Base-by-base conservation (phyloP, 2,888 invertebrate species). In the Dryocosmus kuriphilus region DNA sequence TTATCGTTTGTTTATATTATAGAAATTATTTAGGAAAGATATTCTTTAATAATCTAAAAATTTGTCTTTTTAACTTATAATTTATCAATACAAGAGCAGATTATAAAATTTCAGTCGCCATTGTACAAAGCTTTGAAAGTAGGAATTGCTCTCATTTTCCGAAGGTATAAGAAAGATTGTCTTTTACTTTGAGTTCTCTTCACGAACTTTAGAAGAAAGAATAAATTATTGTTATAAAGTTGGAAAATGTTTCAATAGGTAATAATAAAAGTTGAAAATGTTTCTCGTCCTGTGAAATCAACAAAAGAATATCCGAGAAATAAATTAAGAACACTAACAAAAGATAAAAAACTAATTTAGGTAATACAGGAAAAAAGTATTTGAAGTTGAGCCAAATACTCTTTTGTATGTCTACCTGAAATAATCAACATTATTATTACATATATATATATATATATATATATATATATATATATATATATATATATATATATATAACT, bases 191-290 rank as follows among this genome's bases (percentile, higher is more conserved):
- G 19, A 71, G 71, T n/a, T 46, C n/a, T n/a, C 16, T 46, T 41
- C 27, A 4, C 7, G 46, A 71, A 71, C 71, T 30, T 71, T 30
- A 19, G 14, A 71, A 51, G 27, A 46, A 9, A 27, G 46, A 46
- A n/a, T 27, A 46, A 51, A 71, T 71, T 71, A 71, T 71, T 71
- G 71, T 30, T 71, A 38, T 6, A 27, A 67, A 30, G n/a, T 71
- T 71, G n/a, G 51, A 30, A 27, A 46, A 71, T 41, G 46, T 71
- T 71, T 71, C 46, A 41, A 46, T 71, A 30, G 30, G 30, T 71
- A 30, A 30, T 71, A 71, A 71, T 19, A 16, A 51, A 71, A 32
- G 30, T 30, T 71, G 8, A 8, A 46, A 16, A 67, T 67, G 14
- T 46, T 41, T 27, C 14, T 2, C 41, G 27, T 16, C 14, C 16